These are phyloP conservation scores for Globia sparganii DNA, from an alignment of 2,888 invertebrate species.

Conservation along the genomic window DNA sequence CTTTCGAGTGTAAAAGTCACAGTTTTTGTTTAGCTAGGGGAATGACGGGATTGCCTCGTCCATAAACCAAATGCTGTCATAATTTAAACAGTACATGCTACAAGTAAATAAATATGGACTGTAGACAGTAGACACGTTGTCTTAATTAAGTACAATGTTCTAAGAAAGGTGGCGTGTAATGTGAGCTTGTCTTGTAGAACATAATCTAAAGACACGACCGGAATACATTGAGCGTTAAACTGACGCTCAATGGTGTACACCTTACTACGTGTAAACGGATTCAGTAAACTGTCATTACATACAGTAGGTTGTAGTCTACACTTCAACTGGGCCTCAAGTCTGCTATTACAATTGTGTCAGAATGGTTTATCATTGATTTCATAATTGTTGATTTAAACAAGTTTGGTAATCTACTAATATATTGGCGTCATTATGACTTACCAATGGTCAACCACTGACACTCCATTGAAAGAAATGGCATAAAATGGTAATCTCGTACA, in stretches of 20 bases:
- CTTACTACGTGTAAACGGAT: too few relatives aligned
- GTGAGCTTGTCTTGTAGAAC: constrained; percentile 40
- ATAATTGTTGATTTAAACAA: too few relatives aligned
- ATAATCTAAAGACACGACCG: constrained; percentile 30
- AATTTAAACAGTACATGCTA: neutral
- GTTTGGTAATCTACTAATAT: too few relatives aligned
- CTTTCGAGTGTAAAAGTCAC: neutral
- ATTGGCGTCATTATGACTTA: too few relatives aligned
- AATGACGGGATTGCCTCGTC: neutral
- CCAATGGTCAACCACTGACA: too few relatives aligned
- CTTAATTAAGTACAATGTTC: constrained; percentile 31
- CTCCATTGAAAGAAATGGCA: too few relatives aligned
- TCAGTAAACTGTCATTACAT: neutral
- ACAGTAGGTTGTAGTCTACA: neutral
- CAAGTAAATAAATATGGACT: constrained; percentile 10
- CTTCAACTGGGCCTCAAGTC: too few relatives aligned
- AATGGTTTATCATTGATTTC: too few relatives aligned
- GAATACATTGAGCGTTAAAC: constrained; percentile 33
- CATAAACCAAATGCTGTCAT: neutral
- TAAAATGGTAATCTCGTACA: too few relatives aligned
- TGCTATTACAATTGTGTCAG: too few relatives aligned
- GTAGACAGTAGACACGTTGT: constrained; percentile 10
- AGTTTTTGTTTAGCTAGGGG: neutral
- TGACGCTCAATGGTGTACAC: constrained; percentile 1
- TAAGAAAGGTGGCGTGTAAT: constrained; percentile 32